Base-by-base conservation (phyloP, 2,113 vertebrate species). In the Trogon surrucura region DNA sequence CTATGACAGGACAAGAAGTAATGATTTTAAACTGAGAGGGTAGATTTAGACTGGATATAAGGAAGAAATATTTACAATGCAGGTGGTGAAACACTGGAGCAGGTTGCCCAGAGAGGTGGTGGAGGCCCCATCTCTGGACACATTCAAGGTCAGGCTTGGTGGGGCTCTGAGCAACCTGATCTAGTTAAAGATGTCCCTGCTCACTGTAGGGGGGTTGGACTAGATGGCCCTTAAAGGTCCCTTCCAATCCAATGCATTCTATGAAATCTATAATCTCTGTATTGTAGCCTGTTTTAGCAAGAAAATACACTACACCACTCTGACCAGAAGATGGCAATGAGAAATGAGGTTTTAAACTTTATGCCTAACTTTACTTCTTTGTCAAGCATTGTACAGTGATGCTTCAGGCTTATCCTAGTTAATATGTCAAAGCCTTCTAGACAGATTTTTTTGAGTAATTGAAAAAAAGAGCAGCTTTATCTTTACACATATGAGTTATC, bases 321-420 rank as follows among this genome's bases (percentile, higher is more conserved):
- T 96, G 93, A 73, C 96, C 96, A 96, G 96, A 91, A 97, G 96
- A 85, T 96, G 96, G 96, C 96, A 96, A 94, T 93, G 88, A 96
- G 80, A 96, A 96, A 94, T 92, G 96, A 90, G 79, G 71, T 85
- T 97, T 96, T 87, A 69, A 62, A 22, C 18, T 50, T 73, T 9
- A 23, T 10, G 19, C 25, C 41, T 41, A 41, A 41, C 41, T 41
- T 72, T 58, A 17, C 64, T 81, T 87, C 61, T 89, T 58, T 6
- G 45, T 23, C 47, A 62, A 65, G 17, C 16, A 9, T 50, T 32
- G 21, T 34, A n/a, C 57, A 60, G n/a, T 32, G 32, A 41, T 88
- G 48, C 48, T 86, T 95, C 1, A 10, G 41, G 48, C 13, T 29
- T 61, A 71, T 34, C 5, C 5, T 29, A 41, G 6, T 30, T 90